These are phyloP conservation scores for Crenichthys baileyi DNA, from an alignment of 2,797 vertebrate genomes.

Conservation along the genomic window DNA sequence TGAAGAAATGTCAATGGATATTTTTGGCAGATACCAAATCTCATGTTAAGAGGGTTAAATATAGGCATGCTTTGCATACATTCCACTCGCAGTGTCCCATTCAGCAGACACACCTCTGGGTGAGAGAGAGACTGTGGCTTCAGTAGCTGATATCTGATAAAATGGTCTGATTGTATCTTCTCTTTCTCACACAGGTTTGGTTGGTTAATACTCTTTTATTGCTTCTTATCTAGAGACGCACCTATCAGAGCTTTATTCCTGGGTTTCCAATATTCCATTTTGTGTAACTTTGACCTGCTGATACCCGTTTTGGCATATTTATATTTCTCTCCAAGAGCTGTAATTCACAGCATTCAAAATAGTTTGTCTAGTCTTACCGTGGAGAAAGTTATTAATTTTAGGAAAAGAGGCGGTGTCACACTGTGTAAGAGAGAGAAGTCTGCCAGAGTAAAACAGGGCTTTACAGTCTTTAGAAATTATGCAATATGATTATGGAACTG, in stretches of 20 bases:
- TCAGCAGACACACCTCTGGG: neutral
- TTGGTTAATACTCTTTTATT: neutral
- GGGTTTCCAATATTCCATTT: neutral
- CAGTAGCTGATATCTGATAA: neutral
- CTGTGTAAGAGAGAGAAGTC: neutral
- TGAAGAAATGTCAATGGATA: conserved; percentile 14
- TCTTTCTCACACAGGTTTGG: neutral
- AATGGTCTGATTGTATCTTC: neutral
- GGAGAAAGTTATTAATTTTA: neutral
- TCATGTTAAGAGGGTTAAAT: conserved; percentile 15
- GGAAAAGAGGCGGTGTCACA: neutral
- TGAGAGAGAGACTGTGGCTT: neutral
- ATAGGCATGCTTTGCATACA: conserved; percentile 5
- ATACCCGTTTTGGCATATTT: neutral
- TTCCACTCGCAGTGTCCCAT: neutral
- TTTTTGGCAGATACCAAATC: conserved; percentile 14
- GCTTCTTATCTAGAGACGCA: neutral
- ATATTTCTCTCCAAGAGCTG: neutral
- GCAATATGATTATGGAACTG: neutral
- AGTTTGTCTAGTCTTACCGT: neutral
- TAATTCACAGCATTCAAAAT: neutral
- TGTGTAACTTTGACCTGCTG: neutral
- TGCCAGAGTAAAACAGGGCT: neutral
- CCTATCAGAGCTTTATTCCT: neutral
- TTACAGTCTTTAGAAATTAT: neutral